phyloP scores from a whole-genome alignment of 2,888 invertebrate genomes.

The Ellobium chinense region DNA sequence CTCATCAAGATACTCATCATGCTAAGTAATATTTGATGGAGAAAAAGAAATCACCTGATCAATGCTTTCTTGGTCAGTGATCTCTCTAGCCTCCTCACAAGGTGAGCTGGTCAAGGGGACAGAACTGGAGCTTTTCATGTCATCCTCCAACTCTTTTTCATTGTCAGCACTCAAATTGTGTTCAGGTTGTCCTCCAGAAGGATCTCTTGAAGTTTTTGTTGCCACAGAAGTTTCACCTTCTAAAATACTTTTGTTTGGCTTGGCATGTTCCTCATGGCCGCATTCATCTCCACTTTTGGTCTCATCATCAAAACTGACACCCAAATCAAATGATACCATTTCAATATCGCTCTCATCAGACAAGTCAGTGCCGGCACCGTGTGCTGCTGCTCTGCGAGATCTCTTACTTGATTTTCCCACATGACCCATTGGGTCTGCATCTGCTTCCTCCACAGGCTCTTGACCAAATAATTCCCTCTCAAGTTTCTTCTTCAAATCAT shows the following conservation, averaged over 20 bases:
- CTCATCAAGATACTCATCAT: too few relatives aligned
- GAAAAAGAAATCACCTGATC: conserved; percentile 5
- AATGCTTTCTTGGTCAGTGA: not conserved
- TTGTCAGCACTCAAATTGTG: not conserved
- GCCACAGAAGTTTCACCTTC: not conserved
- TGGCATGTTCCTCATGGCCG: not conserved
- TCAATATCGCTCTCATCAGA: not conserved
- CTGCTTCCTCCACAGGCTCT: not conserved
- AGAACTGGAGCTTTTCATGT: not conserved
- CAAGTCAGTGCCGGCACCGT: not conserved
- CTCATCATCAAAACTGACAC: conserved; percentile 1
- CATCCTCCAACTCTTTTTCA: not conserved
- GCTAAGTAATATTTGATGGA: too few relatives aligned
- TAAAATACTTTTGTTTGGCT: not conserved
- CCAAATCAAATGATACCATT: conserved; percentile 1
- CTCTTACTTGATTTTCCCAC: not conserved
- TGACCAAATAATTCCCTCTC: conserved; percentile 11
- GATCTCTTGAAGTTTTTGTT: not conserved
- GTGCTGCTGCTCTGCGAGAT: not conserved
- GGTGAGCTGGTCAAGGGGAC: conserved; percentile 28
- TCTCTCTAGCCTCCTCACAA: not conserved
- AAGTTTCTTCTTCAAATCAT: conserved; percentile 11
- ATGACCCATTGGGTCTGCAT: not conserved
- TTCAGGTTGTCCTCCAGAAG: not conserved
- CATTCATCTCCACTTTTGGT: not conserved